A percentile compares a stretch with the other conserved stretches of the same genome.
phyloP scores from a whole-genome alignment of 2,888 invertebrate species.

The Apotomis betuletana region DNA sequence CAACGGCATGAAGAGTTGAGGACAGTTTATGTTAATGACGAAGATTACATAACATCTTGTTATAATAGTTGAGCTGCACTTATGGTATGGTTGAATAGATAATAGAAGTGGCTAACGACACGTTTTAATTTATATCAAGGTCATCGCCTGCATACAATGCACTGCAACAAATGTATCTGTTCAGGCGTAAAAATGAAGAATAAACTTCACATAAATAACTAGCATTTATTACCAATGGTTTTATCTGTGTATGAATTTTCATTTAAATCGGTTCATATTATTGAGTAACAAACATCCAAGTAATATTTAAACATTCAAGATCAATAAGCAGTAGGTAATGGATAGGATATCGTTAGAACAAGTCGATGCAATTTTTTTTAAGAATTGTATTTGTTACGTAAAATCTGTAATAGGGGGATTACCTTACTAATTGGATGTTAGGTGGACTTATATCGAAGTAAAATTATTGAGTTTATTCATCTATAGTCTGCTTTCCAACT shows the following conservation, averaged over 20 bases:
- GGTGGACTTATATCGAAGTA: neutral
- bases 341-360: no score
- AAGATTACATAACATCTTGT: slow-evolving; percentile 27
- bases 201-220: no score
- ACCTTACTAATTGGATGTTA: neutral
- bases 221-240: no score
- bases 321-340: no score
- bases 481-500: neutral
- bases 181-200: neutral
- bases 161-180: neutral
- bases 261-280: no score
- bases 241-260: no score
- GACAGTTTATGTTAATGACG: slow-evolving; percentile 14
- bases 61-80: slow-evolving; percentile 8
- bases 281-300: no score
- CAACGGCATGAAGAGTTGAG: neutral
- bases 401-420: neutral
- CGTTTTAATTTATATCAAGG: slow-evolving; percentile 11
- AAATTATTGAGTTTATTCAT: neutral
- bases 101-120: slow-evolving; percentile 15
- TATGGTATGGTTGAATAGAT: slow-evolving; percentile 18
- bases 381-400: no score
- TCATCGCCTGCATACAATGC: neutral
- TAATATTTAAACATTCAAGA: no score
- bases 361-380: no score